Evolutionary conservation across 1,140 invertebrate species (phyloP).

Genomic region (Panulirus ornatus): DNA sequence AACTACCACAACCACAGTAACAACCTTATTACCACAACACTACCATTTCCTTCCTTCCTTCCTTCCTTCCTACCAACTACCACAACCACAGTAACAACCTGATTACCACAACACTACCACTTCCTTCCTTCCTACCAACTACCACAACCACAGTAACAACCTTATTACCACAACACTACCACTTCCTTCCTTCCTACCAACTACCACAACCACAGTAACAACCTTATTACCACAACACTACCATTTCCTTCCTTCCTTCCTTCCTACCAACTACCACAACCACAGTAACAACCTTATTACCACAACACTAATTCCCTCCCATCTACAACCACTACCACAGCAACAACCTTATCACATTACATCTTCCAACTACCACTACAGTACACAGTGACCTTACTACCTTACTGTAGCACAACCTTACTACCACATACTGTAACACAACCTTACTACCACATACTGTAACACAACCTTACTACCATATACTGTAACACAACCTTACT

Average conservation of each 20-base stretch:
- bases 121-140: background rate
- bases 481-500: too few species aligned
- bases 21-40: background rate
- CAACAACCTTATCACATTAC: too few species aligned
- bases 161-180: background rate
- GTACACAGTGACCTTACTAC: too few species aligned
- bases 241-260: background rate
- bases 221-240: too few species aligned
- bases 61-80: background rate
- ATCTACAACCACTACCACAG: conserved; percentile 10
- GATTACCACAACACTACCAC: too few species aligned
- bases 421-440: too few species aligned
- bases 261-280: background rate
- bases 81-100: too few species aligned
- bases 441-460: too few species aligned
- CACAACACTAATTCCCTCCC: conserved; percentile 15
- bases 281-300: conserved; percentile 18
- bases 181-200: background rate
- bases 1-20: background rate
- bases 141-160: background rate
- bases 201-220: background rate
- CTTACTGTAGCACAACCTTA: too few species aligned
- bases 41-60: background rate
- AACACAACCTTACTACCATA: too few species aligned
- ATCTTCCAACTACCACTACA: too few species aligned